Percentiles rank a stretch among this genome's conserved stretches.
Evolutionary conservation across 2,888 invertebrate species (phyloP).

Genomic region (Capitulum mitella): DNA sequence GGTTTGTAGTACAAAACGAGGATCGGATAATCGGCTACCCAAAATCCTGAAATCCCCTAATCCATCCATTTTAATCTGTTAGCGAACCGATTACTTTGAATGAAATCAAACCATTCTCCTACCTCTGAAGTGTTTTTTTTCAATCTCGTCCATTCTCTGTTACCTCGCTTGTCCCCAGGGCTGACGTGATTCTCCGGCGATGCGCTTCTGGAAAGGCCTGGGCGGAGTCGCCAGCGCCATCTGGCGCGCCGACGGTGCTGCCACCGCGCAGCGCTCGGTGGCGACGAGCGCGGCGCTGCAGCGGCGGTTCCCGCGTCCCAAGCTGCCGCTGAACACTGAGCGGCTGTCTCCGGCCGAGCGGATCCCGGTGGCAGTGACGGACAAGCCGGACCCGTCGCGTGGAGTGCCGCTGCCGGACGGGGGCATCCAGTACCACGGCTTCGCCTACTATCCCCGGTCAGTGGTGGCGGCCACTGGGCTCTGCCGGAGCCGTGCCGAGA

Average conservation of each 20-base stretch:
- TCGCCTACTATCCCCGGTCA: background rate
- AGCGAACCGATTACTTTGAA: too few relatives aligned
- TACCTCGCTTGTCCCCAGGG: background rate
- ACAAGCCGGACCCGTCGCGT: background rate
- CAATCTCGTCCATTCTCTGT: background rate
- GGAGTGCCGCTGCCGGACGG: background rate
- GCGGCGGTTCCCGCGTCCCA: slow-evolving; percentile 6
- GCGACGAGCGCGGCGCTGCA: background rate
- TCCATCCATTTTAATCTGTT: too few relatives aligned
- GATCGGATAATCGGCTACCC: too few relatives aligned
- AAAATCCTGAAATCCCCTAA: too few relatives aligned
- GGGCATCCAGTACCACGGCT: slow-evolving; percentile 14
- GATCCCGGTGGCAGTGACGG: background rate
- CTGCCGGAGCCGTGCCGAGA: background rate
- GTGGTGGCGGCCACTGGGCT: background rate
- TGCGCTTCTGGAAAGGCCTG: background rate
- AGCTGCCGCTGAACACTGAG: slow-evolving; percentile 8
- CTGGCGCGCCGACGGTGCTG: background rate
- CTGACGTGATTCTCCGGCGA: background rate
- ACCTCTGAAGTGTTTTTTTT: background rate
- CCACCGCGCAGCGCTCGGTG: background rate
- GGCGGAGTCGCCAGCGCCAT: background rate
- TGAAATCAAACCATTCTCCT: background rate
- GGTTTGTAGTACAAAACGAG: too few relatives aligned
- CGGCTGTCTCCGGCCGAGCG: background rate